Base-by-base conservation (phyloP, 2,797 vertebrate genomes). In the Microhierax caerulescens region DNA sequence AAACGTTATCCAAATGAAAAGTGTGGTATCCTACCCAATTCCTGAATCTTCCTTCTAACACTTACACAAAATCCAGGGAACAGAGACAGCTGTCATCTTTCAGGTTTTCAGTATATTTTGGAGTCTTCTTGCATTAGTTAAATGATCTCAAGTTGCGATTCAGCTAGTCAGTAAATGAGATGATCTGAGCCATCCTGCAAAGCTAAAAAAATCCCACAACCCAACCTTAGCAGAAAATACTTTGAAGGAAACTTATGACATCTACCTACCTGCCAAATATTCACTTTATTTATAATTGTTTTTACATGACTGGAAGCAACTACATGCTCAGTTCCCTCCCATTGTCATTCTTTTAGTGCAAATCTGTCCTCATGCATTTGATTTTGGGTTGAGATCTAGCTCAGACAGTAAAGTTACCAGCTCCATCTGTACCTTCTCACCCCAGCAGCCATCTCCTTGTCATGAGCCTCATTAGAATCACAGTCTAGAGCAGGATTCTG, bases 401-500 rank as follows among this genome's bases (percentile, higher is more conserved):
- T 88, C 57, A 36, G 48, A 15, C 32, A 32, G 60, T 2, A 2
- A 48, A 83, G 84, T 76, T 85, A 79, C 48, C 36, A 41, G 73
- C 39, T 91, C 68, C 30, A 24, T 54, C 68, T 84, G 19, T 73
- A 32, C 28, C 77, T 92, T 92, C 74, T 72, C 60, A 28, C 57
- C 65, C 37, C 59, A 54, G 18, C 83, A 96, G 76, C n/a, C 69
- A 83, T 73, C 37, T 78, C 78, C 74, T 96, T 79, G n/a, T 88
- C 25, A 4, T 54, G 67, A 95, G 41, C 54, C 45, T 86, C 32
- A 6, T 70, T 90, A 64, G 75, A 93, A 69, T 86, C 59, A n/a
- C 41, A 70, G 75, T 73, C n/a, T 8, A 67, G 86, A 95, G 90
- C 92, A 93, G 79, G 72, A 96, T 88, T 37, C 64, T 79, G 91